Percentiles rank a stretch among this genome's conserved stretches.
Conservation (phyloP, 2,113 vertebrate species). For the Syrmaticus mikado region DNA sequence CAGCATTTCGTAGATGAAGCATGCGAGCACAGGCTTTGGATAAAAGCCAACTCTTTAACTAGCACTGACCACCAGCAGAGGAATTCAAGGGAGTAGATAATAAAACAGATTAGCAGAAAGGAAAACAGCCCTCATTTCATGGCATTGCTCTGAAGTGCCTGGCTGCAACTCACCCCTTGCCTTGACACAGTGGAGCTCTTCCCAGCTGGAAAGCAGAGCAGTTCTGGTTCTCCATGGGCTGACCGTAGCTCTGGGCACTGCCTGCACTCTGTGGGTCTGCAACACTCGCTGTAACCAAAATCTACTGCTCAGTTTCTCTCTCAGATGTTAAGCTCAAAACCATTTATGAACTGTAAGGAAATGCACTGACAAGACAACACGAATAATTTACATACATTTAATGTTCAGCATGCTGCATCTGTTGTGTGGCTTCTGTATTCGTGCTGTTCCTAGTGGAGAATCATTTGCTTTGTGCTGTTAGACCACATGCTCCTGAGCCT, state of each 20-base stretch:
- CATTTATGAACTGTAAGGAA: background rate
- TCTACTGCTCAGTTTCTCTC: background rate
- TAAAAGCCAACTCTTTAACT: conserved; percentile 13
- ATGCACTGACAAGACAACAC: background rate
- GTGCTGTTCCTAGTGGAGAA: background rate
- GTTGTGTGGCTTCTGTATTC: conserved; percentile 22
- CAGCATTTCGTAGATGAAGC: background rate
- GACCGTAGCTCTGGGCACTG: background rate
- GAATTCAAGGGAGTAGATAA: background rate
- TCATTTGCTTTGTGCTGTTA: background rate
- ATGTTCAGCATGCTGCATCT: background rate
- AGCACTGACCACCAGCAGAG: background rate
- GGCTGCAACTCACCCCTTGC: background rate
- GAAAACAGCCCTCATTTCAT: background rate
- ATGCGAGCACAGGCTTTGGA: background rate
- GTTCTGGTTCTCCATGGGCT: background rate
- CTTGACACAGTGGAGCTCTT: background rate
- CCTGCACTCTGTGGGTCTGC: fast-evolving
- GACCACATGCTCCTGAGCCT: fast-evolving
- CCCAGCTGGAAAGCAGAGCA: background rate
- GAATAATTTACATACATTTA: conserved; percentile 6
- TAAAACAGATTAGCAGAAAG: background rate
- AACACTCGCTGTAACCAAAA: background rate
- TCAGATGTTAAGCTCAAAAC: background rate
- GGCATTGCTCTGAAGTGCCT: background rate